Conservation (phyloP, 2,888 invertebrate genomes). For the Tholera decimalis region DNA sequence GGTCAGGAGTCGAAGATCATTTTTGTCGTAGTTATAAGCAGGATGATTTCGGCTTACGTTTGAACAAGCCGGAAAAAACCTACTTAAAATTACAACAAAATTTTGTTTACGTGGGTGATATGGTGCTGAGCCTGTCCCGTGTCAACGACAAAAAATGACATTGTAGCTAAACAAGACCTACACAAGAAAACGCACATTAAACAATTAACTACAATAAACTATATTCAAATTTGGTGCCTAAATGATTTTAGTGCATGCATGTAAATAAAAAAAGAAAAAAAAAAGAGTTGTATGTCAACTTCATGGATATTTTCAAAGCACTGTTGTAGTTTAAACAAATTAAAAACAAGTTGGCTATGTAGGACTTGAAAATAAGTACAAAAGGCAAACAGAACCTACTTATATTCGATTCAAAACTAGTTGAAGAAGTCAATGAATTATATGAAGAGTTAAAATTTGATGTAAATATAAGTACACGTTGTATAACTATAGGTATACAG, state of each 20-base stretch:
- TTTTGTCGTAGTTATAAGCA: conserved; percentile 46
- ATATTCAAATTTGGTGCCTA: background rate
- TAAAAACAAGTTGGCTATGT: conserved; percentile 26
- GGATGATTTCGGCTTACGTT: conserved; percentile 45
- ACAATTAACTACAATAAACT: background rate
- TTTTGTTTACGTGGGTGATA: background rate
- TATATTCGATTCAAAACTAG: conserved; percentile 20
- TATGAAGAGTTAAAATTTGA: background rate
- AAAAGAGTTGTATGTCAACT: too few relatives aligned
- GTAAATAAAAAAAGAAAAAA: too few relatives aligned
- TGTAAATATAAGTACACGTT: conserved; percentile 29
- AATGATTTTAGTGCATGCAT: background rate
- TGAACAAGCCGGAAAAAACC: conserved; percentile 45
- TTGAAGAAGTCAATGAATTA: background rate
- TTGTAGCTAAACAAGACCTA: background rate
- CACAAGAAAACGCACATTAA: background rate
- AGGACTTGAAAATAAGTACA: conserved; percentile 16
- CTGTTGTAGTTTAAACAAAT: conserved; percentile 16
- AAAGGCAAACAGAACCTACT: conserved; percentile 53
- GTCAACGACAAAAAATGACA: too few relatives aligned
- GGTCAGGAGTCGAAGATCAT: background rate
- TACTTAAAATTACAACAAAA: conserved; percentile 49
- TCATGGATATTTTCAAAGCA: too few relatives aligned
- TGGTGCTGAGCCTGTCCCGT: background rate
- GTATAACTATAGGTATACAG: conserved; percentile 16